Evolutionary conservation across 2,113 vertebrate species (phyloP), one percentile per base, ranked within the genome.

Genomic region (Grantiella picta): DNA sequence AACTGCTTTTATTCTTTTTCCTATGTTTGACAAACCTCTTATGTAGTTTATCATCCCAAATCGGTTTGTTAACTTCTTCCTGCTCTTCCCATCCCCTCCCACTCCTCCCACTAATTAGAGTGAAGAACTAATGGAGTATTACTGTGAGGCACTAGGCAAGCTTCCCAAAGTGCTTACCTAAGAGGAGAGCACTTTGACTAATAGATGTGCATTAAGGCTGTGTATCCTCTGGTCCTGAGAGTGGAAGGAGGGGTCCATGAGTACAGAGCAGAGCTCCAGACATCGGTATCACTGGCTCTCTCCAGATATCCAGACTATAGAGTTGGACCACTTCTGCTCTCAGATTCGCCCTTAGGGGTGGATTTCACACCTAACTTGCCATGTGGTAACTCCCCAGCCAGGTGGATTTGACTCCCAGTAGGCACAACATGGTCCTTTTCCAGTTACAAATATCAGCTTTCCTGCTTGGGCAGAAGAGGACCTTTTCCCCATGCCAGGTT

Each of bases 101-200:
- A 65, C 79, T 80, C 71, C 50, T 94, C 71, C 65, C 76, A 52
- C 72, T 93, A 94, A 96, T 92, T 94, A 78, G 71, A 93, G 64
- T 49, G 82, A 90, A 94, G 80, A 49, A 56, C 92, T 97, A 96
- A 96, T 95, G 88, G 88, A 78, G 56, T 90, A 94, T 92, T 86
- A 93, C 71, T 64, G 35, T 10, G 1, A 83, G 53, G 69, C 72
- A 90, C 88, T 78, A 92, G 81, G 60, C 60, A 81, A 81, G 90
- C 88, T 93, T 95, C 88, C 64, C n/a, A 35, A 90, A 90, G 85
- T 53, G 86, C 82, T 94, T 88, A 89, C 64, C 64, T 90, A 82
- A 76, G 82, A 82, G 88, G 64, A 89, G 72, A 89, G 79, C 29
- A 44, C 47, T 94, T 71, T 77, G 90, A 78, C 87, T 95, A 95